These are phyloP conservation scores for Psittacula echo DNA, from an alignment of 2,797 vertebrate species.

Conservation along the genomic window DNA sequence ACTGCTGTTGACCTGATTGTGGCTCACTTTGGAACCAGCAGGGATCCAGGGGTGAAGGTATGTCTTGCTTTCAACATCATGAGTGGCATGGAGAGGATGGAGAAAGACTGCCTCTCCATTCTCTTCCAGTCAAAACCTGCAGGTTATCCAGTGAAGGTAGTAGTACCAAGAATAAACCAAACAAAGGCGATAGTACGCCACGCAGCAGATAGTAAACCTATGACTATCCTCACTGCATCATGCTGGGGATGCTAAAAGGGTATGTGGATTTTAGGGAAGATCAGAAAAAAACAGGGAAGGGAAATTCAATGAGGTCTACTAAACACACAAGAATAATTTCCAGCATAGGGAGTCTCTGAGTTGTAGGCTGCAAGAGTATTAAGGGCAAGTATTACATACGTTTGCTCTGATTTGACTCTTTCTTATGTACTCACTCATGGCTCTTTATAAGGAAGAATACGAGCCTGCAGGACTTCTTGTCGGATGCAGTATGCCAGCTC, in stretches of 20 bases:
- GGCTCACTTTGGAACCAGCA: constrained; percentile 95
- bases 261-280: neutral
- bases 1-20: constrained; percentile 96
- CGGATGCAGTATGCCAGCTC: neutral
- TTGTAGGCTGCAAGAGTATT: neutral
- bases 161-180: neutral
- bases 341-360: neutral
- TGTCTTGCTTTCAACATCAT: neutral
- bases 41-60: constrained; percentile 95
- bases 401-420: neutral
- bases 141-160: neutral
- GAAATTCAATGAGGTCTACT: neutral
- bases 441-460: neutral
- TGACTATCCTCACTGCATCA: neutral
- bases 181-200: accelerated
- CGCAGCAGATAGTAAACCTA: neutral
- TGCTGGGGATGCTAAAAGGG: neutral
- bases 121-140: neutral
- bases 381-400: neutral
- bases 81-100: neutral
- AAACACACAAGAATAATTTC: neutral
- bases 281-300: neutral
- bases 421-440: neutral
- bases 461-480: neutral
- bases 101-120: neutral